These are phyloP conservation scores for Xiphias gladius DNA, from an alignment of 2,113 vertebrate species.

Conservation along the genomic window DNA sequence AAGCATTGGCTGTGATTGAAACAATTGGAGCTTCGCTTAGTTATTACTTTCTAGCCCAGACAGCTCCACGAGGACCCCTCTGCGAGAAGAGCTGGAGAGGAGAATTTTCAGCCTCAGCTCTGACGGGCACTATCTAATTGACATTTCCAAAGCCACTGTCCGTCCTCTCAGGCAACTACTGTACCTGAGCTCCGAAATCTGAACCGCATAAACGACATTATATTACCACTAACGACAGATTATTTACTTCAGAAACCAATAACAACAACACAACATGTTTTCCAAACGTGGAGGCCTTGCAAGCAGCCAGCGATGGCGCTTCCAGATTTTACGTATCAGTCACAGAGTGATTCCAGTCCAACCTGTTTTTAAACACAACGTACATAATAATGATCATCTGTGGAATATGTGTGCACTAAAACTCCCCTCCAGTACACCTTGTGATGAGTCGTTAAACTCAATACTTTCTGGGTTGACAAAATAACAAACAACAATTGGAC, in stretches of 20 bases:
- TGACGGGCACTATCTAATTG: constrained; percentile 39
- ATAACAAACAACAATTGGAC: too few relatives aligned
- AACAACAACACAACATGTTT: neutral
- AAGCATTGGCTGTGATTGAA: constrained; percentile 29
- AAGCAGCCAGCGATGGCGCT: neutral
- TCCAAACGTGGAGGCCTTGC: too few relatives aligned
- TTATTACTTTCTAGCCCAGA: constrained; percentile 43
- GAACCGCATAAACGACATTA: constrained; percentile 6
- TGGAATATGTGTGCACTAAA: neutral
- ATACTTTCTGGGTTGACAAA: too few relatives aligned
- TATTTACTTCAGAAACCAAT: neutral
- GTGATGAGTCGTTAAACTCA: neutral
- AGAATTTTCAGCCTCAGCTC: constrained; percentile 22
- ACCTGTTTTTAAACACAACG: neutral
- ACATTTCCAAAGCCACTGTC: constrained; percentile 33
- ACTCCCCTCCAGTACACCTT: neutral
- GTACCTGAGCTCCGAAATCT: neutral
- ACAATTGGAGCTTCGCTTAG: constrained; percentile 39
- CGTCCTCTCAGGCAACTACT: neutral
- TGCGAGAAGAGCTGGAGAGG: constrained; percentile 6
- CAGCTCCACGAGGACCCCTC: constrained; percentile 24
- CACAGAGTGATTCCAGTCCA: neutral
- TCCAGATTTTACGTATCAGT: neutral
- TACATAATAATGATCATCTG: neutral
- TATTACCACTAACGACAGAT: neutral